These are phyloP conservation scores for Euzetes globulus DNA, from an alignment of 2,888 invertebrate genomes.

Conservation along the genomic window DNA sequence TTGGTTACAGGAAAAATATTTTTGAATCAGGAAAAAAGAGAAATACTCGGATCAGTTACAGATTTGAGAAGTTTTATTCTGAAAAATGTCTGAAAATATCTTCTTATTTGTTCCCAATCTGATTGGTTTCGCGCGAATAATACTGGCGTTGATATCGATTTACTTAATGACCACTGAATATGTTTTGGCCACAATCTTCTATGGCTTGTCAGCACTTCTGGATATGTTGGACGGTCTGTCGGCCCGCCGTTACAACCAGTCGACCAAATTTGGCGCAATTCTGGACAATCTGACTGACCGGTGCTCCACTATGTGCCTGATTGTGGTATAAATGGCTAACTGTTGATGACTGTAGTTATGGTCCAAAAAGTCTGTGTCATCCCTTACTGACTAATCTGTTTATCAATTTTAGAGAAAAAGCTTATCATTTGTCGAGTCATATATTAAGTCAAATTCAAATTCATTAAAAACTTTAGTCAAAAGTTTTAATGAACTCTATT, in stretches of 20 bases:
- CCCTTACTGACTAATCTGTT: no score
- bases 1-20: no score
- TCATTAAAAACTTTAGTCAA: no score
- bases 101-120: slow-evolving; percentile 91
- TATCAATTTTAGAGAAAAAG: no score
- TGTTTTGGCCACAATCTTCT: slow-evolving; percentile 70
- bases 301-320: slow-evolving; percentile 85
- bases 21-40: no score
- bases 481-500: no score
- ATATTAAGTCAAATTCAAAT: no score
- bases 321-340: no score
- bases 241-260: slow-evolving; percentile 81
- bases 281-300: slow-evolving; percentile 93
- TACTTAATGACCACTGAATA: slow-evolving; percentile 89
- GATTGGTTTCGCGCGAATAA: slow-evolving; percentile 85
- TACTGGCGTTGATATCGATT: slow-evolving; percentile 83
- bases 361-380: no score
- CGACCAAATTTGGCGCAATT: slow-evolving; percentile 89
- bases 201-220: slow-evolving; percentile 76
- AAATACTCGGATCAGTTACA: neutral
- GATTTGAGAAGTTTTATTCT: neutral
- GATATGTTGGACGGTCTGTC: slow-evolving; percentile 98
- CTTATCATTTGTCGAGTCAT: no score
- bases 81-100: slow-evolving; percentile 62
- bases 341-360: no score